phyloP scores from a whole-genome alignment of 2,113 vertebrate genomes.

The Narcine bancroftii region DNA sequence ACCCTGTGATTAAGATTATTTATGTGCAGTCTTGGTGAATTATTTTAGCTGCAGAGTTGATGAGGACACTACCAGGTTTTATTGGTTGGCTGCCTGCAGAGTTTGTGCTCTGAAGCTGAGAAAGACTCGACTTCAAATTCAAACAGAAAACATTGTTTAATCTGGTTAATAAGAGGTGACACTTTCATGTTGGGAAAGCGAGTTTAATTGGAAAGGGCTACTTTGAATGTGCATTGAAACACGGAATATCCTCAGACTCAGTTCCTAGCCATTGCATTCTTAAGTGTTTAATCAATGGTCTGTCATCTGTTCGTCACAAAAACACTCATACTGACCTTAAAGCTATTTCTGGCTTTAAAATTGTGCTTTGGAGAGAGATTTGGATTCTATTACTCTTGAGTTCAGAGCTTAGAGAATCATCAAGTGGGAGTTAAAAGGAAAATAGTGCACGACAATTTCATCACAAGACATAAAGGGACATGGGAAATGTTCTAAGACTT shows the following conservation, averaged over 20 bases:
- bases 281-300: constrained; percentile 6
- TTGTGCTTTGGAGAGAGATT: not conserved
- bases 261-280: not conserved
- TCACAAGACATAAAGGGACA: not conserved
- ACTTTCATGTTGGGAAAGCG: not conserved
- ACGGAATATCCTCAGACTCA: not conserved
- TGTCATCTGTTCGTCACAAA: not conserved
- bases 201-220: constrained; percentile 23
- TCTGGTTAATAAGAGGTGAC: constrained; percentile 1
- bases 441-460: not conserved
- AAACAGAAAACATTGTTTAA: constrained; percentile 18
- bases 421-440: not conserved
- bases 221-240: not conserved
- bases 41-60: not conserved
- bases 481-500: not conserved
- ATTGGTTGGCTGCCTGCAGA: not conserved
- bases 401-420: not conserved
- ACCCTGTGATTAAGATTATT: not conserved
- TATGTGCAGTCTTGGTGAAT: not conserved
- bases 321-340: not conserved
- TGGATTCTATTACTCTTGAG: not conserved
- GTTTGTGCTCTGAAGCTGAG: not conserved
- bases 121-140: constrained; percentile 5
- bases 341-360: not conserved
- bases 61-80: no score